Evolutionary conservation across 2,113 vertebrate genomes (phyloP).

Genomic region (Nothobranchius furzeri): DNA sequence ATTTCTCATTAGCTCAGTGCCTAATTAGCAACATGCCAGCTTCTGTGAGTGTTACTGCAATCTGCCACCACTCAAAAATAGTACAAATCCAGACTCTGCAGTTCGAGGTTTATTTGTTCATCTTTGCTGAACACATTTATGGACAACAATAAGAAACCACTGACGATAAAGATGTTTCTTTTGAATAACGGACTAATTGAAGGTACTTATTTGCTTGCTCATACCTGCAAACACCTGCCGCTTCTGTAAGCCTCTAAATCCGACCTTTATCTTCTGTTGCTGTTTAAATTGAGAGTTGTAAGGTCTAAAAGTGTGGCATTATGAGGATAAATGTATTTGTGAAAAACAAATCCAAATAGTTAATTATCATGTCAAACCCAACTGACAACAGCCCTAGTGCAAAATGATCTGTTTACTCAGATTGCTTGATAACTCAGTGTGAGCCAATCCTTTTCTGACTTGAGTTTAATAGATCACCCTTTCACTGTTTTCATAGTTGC

Average conservation of each 20-base stretch:
- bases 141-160: neutral
- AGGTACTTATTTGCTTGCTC: neutral
- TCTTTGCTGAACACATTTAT: conserved; percentile 11
- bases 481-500: neutral
- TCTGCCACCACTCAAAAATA: conserved; percentile 41
- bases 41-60: conserved; percentile 21
- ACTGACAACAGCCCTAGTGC: neutral
- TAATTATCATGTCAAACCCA: neutral
- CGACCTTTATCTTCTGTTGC: neutral
- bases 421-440: neutral
- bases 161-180: neutral
- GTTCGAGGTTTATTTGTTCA: conserved; percentile 3
- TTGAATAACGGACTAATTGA: neutral
- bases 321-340: neutral
- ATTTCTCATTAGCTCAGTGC: conserved; percentile 25
- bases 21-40: conserved; percentile 38
- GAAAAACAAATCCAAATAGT: neutral
- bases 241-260: neutral
- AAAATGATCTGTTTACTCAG: neutral
- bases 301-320: neutral
- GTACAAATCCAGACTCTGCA: neutral
- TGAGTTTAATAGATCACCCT: neutral
- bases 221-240: neutral
- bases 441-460: neutral
- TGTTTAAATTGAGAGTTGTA: neutral